Percentiles rank a stretch among this genome's conserved stretches.
These are phyloP conservation scores for Orcinus orca DNA, from an alignment of 2,113 vertebrate species.

Conservation along the genomic window DNA sequence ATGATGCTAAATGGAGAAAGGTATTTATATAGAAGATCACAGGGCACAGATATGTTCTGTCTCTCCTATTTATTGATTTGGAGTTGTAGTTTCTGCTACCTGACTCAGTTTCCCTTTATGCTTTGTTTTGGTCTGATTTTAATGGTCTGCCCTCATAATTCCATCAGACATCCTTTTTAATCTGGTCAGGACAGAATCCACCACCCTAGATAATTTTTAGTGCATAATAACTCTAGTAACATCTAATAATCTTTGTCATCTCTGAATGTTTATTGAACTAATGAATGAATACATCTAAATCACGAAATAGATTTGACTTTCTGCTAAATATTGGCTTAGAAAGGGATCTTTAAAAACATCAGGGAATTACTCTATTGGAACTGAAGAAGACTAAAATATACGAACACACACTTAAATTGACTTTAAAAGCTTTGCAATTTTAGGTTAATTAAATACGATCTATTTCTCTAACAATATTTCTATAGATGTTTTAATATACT, in stretches of 20 bases:
- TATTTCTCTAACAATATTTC: neutral
- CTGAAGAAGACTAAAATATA: neutral
- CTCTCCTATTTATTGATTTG: neutral
- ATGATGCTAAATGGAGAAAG: neutral
- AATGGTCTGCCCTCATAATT: neutral
- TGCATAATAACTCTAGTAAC: neutral
- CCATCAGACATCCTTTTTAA: neutral
- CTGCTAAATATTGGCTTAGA: neutral
- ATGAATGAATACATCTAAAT: neutral
- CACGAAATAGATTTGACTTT: neutral
- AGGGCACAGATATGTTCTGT: neutral
- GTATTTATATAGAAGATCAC: neutral
- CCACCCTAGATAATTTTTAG: neutral
- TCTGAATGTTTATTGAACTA: neutral
- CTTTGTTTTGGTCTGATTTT: neutral
- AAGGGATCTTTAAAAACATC: neutral
- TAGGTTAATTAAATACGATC: neutral
- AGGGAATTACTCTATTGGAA: neutral
- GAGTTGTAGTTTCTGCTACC: neutral
- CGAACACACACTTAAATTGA: neutral
- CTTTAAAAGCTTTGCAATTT: neutral
- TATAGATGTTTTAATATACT: neutral
- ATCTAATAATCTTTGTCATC: neutral
- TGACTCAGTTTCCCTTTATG: neutral
- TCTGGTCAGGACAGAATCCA: neutral